Evolutionary conservation across 2,797 vertebrate species (phyloP).

Genomic region (Pseudochirops cupreus): DNA sequence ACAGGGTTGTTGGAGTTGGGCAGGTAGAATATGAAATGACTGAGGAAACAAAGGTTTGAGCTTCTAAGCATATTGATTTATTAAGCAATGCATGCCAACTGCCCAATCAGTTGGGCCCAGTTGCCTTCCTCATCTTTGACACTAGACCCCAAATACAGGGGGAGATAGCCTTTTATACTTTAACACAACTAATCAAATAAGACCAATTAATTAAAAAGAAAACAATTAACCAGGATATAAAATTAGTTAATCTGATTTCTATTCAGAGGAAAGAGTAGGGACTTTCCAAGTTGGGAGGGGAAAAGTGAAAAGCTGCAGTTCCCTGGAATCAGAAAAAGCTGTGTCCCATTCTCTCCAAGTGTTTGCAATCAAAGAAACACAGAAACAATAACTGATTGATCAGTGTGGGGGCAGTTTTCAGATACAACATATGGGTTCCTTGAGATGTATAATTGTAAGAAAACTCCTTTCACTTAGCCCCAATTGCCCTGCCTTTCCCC

Average conservation of each 20-base stretch:
- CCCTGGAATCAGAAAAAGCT: background rate
- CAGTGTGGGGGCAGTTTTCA: background rate
- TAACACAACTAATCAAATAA: background rate
- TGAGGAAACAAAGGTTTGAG: background rate
- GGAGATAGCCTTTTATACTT: background rate
- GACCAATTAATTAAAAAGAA: background rate
- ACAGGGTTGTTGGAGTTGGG: background rate
- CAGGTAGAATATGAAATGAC: background rate
- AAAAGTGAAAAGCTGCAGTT: background rate
- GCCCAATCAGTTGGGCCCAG: background rate
- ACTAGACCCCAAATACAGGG: background rate
- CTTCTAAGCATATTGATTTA: background rate
- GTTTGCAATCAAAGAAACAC: background rate
- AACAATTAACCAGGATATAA: background rate
- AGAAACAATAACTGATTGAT: background rate
- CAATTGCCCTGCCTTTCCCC: too few species aligned
- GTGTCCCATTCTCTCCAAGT: background rate
- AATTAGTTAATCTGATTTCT: background rate
- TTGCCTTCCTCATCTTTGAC: background rate
- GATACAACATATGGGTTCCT: background rate
- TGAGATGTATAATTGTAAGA: background rate
- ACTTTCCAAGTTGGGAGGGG: background rate
- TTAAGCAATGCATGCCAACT: background rate
- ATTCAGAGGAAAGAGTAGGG: background rate
- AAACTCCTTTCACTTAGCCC: background rate